Evolutionary conservation across 2,888 invertebrate genomes (phyloP).

Genomic region (Rhagonycha lutea): DNA sequence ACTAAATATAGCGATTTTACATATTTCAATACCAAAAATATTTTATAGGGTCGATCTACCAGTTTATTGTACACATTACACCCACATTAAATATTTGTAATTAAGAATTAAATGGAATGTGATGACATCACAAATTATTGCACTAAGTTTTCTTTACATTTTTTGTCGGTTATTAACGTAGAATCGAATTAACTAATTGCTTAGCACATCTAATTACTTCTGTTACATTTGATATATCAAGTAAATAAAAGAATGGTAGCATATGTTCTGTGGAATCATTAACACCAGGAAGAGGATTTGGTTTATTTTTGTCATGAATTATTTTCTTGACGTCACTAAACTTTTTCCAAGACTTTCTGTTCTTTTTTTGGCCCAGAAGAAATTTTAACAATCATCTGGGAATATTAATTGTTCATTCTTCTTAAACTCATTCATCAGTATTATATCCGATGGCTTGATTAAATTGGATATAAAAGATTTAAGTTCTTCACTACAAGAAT

Average conservation of each 20-base stretch:
- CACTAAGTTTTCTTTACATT: background rate
- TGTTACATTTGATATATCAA: background rate
- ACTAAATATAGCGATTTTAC: background rate
- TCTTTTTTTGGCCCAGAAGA: background rate
- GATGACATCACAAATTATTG: background rate
- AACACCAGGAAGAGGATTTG: conserved; percentile 1
- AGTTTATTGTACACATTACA: background rate
- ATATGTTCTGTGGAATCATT: conserved; percentile 1
- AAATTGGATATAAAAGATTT: background rate
- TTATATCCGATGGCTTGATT: background rate
- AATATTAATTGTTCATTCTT: background rate
- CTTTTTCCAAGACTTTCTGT: background rate
- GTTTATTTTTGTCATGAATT: background rate
- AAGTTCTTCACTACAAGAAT: background rate
- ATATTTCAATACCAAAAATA: background rate
- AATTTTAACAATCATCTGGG: background rate
- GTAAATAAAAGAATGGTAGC: background rate
- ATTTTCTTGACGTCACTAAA: background rate
- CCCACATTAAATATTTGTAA: background rate
- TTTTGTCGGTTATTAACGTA: background rate
- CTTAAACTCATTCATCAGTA: background rate
- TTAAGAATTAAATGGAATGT: background rate
- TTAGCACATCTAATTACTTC: background rate
- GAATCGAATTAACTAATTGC: background rate
- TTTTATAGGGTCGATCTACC: background rate